phyloP scores from a whole-genome alignment of 2,797 vertebrate species.

The Sitta carolinensis region DNA sequence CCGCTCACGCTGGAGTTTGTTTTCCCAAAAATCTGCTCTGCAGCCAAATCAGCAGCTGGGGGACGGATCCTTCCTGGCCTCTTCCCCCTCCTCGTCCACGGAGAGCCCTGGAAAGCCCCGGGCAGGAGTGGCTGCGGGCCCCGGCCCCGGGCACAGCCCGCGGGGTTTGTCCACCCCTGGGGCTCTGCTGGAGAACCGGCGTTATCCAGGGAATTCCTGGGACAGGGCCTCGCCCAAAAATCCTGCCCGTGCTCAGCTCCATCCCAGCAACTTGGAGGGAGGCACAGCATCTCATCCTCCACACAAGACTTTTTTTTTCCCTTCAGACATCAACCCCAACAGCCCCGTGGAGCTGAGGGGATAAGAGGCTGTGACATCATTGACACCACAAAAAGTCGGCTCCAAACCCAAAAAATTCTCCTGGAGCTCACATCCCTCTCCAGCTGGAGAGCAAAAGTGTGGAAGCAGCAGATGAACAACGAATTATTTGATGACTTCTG shows the following conservation, averaged over 20 bases:
- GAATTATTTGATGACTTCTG: background rate
- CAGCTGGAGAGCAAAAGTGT: rapidly evolving
- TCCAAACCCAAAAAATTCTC: background rate
- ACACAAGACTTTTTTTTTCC: background rate
- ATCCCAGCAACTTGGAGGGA: background rate
- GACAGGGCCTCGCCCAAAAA: background rate
- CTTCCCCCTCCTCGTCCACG: background rate
- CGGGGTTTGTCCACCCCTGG: rapidly evolving
- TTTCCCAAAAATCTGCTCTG: background rate
- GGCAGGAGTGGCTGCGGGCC: background rate
- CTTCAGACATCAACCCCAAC: background rate
- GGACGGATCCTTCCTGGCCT: background rate
- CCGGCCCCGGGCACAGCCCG: rapidly evolving
- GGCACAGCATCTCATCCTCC: background rate
- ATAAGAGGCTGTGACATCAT: background rate
- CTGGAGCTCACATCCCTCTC: background rate
- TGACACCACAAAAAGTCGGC: background rate
- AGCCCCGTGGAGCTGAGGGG: background rate
- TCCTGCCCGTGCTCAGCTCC: rapidly evolving
- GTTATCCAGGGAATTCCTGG: rapidly evolving
- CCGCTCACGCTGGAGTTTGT: rapidly evolving
- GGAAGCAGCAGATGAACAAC: background rate
- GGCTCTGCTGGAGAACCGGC: background rate
- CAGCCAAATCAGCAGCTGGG: background rate
- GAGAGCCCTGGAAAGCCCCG: background rate